Base-by-base conservation (phyloP, 2,797 vertebrate species). In the Hipposideros larvatus region DNA sequence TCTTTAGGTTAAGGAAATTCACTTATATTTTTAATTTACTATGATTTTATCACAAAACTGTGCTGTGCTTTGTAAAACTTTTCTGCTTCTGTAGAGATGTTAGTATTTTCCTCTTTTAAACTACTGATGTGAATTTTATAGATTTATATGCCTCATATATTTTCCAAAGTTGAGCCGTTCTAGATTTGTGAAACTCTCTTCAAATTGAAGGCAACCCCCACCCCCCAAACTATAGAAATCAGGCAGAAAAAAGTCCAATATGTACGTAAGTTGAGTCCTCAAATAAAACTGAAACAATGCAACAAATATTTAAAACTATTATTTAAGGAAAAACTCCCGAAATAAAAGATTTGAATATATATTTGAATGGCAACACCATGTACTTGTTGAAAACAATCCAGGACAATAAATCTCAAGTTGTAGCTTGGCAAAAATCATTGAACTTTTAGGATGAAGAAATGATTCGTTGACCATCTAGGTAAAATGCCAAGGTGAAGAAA, bases 371-470 rank as follows among this genome's bases (percentile, higher is more conserved):
- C 10, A 87, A 63, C 55, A 43, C 26, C 46, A 57, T 15, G n/a
- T 61, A 79, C n/a, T 43, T 87, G 82, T 71, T 93, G 55, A 79
- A 80, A 93, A 93, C 61, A 26, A 87, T 63, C 65, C 7, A 53
- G n/a, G 22, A 41, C n/a, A 61, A 5, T 68, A 93, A 71, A 63
- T 87, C 51, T 79, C 41, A 87, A 63, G n/a, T 71, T n/a, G 71
- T 63, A 63, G 37, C 75, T 22, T 53, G 34, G 21, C 68, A 68
- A 79, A 34, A 79, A 89, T 77, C 63, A 59, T 7, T 55, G 46
- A 63, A 24, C 21, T 91, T 74, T 84, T 74, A 84, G 74, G 11
- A 84, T 53, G 34, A 92, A 65, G 80, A 78, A 87, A 53, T 22
- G 68, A 86, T 51, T 51, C 48, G 78, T 41, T 31, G 31, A 3